These are phyloP conservation scores for Bimastos eiseni DNA, from an alignment of 2,888 invertebrate species.

Conservation along the genomic window DNA sequence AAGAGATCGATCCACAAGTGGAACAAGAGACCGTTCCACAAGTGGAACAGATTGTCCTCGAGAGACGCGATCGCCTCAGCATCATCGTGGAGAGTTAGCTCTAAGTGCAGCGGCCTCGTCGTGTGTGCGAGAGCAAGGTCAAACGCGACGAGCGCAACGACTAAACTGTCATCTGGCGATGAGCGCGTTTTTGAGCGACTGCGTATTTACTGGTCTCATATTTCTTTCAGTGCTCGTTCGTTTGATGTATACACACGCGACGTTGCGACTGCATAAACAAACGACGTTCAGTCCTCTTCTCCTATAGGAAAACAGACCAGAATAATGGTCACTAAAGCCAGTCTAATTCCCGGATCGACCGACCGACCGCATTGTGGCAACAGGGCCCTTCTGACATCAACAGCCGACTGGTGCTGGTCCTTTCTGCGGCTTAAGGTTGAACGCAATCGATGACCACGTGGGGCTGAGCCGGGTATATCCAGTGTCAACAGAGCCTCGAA, in stretches of 20 bases:
- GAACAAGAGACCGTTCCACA: not conserved
- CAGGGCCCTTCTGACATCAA: not conserved
- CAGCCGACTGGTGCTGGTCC: not conserved
- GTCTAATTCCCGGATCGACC: not conserved
- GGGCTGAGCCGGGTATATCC: not conserved
- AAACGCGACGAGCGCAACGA: not conserved
- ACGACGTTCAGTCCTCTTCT: not conserved
- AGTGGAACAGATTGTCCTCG: not conserved
- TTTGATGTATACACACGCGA: not conserved
- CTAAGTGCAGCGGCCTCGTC: not conserved
- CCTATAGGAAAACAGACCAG: not conserved
- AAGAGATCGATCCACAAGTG: not conserved
- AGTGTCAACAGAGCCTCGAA: not conserved
- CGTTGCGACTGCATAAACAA: not conserved
- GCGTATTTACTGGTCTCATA: conserved; percentile 13
- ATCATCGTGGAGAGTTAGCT: not conserved
- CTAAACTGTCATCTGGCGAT: not conserved
- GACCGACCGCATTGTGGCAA: not conserved
- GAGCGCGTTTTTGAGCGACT: not conserved
- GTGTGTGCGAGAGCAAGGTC: not conserved
- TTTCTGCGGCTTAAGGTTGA: not conserved
- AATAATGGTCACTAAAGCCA: conserved; percentile 4
- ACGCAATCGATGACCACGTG: not conserved
- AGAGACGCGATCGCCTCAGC: not conserved
- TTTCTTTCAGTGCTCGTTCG: not conserved